These are phyloP conservation scores for Adoxophyes honmai DNA, from an alignment of 1,140 invertebrate species.

Conservation along the genomic window DNA sequence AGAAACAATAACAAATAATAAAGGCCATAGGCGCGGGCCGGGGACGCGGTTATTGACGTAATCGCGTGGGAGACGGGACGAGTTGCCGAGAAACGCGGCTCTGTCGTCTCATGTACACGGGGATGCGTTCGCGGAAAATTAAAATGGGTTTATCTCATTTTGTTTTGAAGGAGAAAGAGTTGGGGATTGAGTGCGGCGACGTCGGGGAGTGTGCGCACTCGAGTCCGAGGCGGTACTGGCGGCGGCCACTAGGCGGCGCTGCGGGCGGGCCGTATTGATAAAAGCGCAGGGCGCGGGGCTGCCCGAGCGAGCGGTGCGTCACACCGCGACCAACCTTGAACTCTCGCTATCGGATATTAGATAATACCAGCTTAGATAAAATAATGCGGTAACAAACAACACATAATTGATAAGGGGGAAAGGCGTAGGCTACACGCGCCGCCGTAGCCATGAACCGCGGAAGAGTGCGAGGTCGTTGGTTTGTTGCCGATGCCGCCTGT, in stretches of 20 bases:
- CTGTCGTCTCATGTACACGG: conserved; percentile 17
- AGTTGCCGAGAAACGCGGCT: conserved; percentile 19
- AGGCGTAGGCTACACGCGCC: conserved; percentile 5
- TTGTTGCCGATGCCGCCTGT: neutral
- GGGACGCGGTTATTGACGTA: conserved; percentile 41
- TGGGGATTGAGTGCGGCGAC: conserved; percentile 53
- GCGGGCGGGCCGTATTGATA: conserved; percentile 55
- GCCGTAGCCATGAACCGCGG: conserved; percentile 14
- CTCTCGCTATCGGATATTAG: conserved; percentile 60
- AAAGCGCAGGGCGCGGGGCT: conserved; percentile 55
- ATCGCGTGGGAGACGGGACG: conserved; percentile 30
- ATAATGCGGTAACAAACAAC: conserved; percentile 26
- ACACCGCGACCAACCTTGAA: conserved; percentile 63
- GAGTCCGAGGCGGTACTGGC: conserved; percentile 45
- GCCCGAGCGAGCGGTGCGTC: conserved; percentile 24
- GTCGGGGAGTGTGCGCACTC: conserved; percentile 64
- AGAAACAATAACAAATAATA: conserved; percentile 54
- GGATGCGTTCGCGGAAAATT: conserved; percentile 25
- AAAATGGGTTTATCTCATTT: conserved; percentile 39
- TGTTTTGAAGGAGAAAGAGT: conserved; percentile 52
- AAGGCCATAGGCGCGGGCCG: conserved; percentile 26
- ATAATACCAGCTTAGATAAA: conserved; percentile 48
- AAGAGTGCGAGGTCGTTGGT: conserved; percentile 2
- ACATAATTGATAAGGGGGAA: conserved; percentile 11
- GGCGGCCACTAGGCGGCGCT: conserved; percentile 54